These are phyloP conservation scores for Poicephalus gulielmi DNA, from an alignment of 2,113 vertebrate genomes.

Conservation along the genomic window DNA sequence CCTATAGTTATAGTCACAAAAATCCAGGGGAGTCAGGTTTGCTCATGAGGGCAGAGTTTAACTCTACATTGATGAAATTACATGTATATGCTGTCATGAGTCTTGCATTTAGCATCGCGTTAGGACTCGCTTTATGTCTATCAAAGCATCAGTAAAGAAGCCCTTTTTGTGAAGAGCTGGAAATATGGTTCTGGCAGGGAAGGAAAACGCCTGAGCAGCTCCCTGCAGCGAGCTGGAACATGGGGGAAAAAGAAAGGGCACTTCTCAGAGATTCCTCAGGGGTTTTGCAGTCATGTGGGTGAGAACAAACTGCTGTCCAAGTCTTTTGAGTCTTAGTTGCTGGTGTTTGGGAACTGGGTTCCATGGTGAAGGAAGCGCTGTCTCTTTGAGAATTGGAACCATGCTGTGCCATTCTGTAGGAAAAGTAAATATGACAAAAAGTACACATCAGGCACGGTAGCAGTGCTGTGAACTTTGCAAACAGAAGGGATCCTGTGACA, in stretches of 20 bases:
- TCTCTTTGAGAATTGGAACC: neutral
- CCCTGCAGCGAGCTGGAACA: neutral
- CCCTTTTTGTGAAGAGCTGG: neutral
- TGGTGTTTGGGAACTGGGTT: neutral
- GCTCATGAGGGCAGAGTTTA: neutral
- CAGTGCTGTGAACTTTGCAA: neutral
- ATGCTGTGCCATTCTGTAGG: neutral
- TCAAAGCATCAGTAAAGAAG: neutral
- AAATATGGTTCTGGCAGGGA: neutral
- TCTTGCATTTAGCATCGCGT: neutral
- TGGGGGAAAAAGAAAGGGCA: neutral
- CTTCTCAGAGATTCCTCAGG: neutral
- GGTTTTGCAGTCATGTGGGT: neutral
- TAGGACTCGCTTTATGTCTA: neutral
- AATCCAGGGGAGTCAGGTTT: neutral
- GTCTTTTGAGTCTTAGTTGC: neutral
- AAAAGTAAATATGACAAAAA: neutral
- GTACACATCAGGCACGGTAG: accelerated
- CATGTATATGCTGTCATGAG: accelerated
- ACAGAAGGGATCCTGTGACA: neutral
- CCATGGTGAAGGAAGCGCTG: neutral
- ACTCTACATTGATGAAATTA: neutral
- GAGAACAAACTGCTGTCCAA: neutral
- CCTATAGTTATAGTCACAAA: neutral
- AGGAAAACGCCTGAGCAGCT: accelerated